Base-by-base conservation (phyloP, 1,140 invertebrate genomes). In the Hypothenemus hampei region DNA sequence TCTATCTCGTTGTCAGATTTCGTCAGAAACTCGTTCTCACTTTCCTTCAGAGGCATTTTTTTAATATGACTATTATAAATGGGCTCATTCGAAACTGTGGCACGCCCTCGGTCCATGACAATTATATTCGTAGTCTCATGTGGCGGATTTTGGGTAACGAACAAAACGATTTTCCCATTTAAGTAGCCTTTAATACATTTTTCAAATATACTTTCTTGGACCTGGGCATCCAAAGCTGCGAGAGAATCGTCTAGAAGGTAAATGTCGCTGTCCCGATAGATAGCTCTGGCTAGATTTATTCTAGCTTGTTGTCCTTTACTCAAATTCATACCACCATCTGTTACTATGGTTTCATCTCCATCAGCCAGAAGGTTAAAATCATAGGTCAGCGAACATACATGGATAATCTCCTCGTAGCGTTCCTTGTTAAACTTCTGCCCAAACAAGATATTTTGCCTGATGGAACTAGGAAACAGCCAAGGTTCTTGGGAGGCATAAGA, bases 241-340 rank as follows among this genome's bases (percentile, higher is more conserved):
- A 92, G 68, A 3, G 87, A 87, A 73, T 92, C 89, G 68, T 92
- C 89, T 10, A 92, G 69, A 0, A 92, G 71, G 64, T 89, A 91
- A 35, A 91, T 81, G 61, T 88, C 84, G 6, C 84, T 82, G 70
- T 86, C 79, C 45, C 81, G 79, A 70, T 93, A 93, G 3, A 93
- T 77, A 8, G 89, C 83, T 46, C 90, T 80, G 0, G 91, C 91
- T 22, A 94, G 73, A 65, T 90, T 93, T 3, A 97, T 86, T 62
- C 93, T 80, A 0, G 93, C 92, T 63, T 90, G 85, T 73, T 97
- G 94, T 35, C 94, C 90, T 24, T 89, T 89, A 61, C 85, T 89
- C 3, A 91, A 70, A 23, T 81, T 82, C 11, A 84, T 78, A 40
- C 91, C 91, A 70, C 84, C 77, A 64, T 94, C 90, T 21, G 87